These are phyloP conservation scores for Stomatorhinus walkeri DNA, from an alignment of 2,797 vertebrate genomes.

Conservation along the genomic window DNA sequence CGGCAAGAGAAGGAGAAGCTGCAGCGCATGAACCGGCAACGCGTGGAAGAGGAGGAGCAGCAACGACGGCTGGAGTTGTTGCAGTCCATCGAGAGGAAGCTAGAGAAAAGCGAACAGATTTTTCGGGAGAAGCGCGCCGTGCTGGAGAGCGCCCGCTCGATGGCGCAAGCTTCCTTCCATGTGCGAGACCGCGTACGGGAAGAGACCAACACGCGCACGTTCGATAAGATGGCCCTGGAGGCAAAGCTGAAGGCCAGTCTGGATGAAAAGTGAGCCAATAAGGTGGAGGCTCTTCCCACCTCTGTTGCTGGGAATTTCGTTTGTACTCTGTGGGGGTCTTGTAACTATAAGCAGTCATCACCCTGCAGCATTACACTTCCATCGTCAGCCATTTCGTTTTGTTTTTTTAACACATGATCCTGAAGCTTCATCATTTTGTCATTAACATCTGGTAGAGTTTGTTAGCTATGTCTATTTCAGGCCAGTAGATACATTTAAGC, in stretches of 20 bases:
- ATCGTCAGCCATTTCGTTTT: constrained; percentile 23
- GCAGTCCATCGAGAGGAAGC: constrained; percentile 87
- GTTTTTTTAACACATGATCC: constrained; percentile 28
- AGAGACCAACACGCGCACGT: constrained; percentile 88
- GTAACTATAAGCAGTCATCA: constrained; percentile 36
- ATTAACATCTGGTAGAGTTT: constrained; percentile 29
- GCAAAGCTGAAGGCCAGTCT: constrained; percentile 85
- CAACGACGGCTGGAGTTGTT: constrained; percentile 78
- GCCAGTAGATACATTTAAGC: constrained; percentile 14
- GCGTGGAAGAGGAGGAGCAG: constrained; percentile 82
- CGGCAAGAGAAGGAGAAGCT: constrained; percentile 86
- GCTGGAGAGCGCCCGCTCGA: constrained; percentile 85
- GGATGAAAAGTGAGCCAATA: constrained; percentile 70
- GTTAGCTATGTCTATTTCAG: not conserved
- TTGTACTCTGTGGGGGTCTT: constrained; percentile 39
- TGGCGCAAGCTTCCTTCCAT: constrained; percentile 88
- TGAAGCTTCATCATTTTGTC: constrained; percentile 23
- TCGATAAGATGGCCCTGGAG: constrained; percentile 94
- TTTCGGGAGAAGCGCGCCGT: constrained; percentile 81
- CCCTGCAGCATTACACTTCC: constrained; percentile 28
- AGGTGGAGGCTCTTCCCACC: constrained; percentile 21
- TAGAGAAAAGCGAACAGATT: constrained; percentile 94
- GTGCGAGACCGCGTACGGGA: constrained; percentile 88
- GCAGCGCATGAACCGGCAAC: constrained; percentile 83
- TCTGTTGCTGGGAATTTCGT: constrained; percentile 32